Base-by-base conservation (phyloP, 2,113 vertebrate genomes). In the Melanerpes formicivorus region DNA sequence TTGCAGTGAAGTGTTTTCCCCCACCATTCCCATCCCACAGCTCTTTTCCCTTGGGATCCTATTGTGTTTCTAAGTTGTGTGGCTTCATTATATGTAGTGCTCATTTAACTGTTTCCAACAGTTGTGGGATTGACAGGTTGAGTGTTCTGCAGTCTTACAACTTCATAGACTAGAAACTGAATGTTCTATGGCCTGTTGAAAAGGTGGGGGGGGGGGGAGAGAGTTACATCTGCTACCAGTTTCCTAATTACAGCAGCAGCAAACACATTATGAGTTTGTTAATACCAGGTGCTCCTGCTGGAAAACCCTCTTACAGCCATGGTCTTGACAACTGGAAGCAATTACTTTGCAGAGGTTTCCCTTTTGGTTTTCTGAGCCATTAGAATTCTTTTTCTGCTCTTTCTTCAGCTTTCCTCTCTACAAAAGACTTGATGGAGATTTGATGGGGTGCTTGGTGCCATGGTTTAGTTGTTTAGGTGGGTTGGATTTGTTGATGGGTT, bases 241-340 rank as follows among this genome's bases (percentile, higher is more conserved):
- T 93, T 95, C 50, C 70, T 93, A 91, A 95, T 95, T 95, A 62
- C 54, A 75, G 75, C 81, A 90, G 62, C 73, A 88, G 90, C 80
- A 89, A 87, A 73, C 87, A 48, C 73, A 50, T 72, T 52, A 40
- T 25, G 72, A 82, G 63, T 76, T 95, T 87, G 46, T 85, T 94
- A 94, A 84, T 78, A 48, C 30, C 58, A 85, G 84, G 76, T 89
- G 84, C 44, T 83, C 32, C 48, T 83, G 40, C 82, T 95, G 76
- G 40, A 88, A 85, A 80, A 84, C 17, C 9, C 0, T 0, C 90
- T 90, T 94, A 56, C 69, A 85, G 72, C 46, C 29, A 54, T 40
- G 32, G 79, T 46, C 72, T 66, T 69, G 62, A 55, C 55, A 87
- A 83, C 26, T 60, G 55, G 81, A 93, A 86, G 55, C 83, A 88